These are phyloP conservation scores for Fringilla coelebs DNA, from an alignment of 2,797 vertebrate species.

Conservation along the genomic window DNA sequence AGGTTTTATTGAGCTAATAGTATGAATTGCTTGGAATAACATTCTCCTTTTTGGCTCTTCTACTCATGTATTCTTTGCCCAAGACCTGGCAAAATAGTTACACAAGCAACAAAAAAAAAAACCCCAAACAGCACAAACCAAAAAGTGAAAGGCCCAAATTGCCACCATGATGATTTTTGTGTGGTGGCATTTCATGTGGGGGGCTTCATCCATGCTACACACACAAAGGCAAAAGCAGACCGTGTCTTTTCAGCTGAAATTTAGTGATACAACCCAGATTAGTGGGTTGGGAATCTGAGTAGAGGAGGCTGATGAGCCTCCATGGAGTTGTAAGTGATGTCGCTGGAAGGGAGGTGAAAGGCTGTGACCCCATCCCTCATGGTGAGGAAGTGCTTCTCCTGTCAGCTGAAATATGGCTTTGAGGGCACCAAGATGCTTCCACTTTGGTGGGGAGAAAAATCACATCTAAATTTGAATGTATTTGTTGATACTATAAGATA, in stretches of 20 bases:
- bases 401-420: background rate
- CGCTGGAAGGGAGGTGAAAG: background rate
- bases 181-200: background rate
- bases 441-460: background rate
- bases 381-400: background rate
- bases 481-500: background rate
- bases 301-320: background rate
- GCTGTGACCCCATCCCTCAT: background rate
- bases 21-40: background rate
- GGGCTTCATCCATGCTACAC: background rate
- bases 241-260: background rate
- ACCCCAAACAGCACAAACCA: fast-evolving
- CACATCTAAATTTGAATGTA: background rate
- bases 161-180: background rate
- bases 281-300: background rate
- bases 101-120: background rate
- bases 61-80: background rate
- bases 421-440: background rate
- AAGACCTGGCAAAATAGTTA: background rate
- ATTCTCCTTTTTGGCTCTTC: background rate
- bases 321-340: background rate
- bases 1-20: background rate
- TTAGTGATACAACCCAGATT: background rate
- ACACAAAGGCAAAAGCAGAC: background rate
- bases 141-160: background rate